Percentiles rank a stretch among this genome's conserved stretches.
Evolutionary conservation across 2,888 invertebrate species (phyloP).

Genomic region (Pyrrhia umbra): DNA sequence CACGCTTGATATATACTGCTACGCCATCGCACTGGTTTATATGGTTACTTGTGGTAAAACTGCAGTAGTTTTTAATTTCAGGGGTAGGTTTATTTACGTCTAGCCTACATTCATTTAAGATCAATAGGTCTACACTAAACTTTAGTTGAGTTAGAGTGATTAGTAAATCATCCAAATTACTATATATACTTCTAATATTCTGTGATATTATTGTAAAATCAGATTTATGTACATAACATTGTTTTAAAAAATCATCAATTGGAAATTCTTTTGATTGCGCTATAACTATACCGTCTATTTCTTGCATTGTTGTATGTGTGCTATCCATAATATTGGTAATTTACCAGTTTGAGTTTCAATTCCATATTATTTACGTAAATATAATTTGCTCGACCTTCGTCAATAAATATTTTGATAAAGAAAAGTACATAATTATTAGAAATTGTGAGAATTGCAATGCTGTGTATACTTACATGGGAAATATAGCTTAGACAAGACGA

Average conservation of each 20-base stretch:
- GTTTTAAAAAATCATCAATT: neutral
- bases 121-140: neutral
- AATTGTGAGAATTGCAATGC: neutral
- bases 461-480: neutral
- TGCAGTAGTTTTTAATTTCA: neutral
- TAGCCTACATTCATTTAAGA: constrained; percentile 5
- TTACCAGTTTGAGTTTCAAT: neutral
- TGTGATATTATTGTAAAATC: constrained; percentile 6
- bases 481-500: neutral
- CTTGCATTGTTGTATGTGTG: constrained; percentile 1
- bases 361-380: neutral
- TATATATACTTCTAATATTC: constrained; percentile 5
- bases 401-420: neutral
- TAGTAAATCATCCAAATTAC: neutral
- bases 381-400: neutral
- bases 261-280: constrained; percentile 1
- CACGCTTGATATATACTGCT: neutral
- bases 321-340: neutral
- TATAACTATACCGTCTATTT: constrained; percentile 1
- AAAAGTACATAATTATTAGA: neutral
- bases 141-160: constrained; percentile 1
- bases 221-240: neutral
- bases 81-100: constrained; percentile 1
- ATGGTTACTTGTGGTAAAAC: constrained; percentile 4
- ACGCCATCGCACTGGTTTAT: neutral